Evolutionary conservation across 1,140 invertebrate genomes (phyloP).

Genomic region (Trichonephila clavata): DNA sequence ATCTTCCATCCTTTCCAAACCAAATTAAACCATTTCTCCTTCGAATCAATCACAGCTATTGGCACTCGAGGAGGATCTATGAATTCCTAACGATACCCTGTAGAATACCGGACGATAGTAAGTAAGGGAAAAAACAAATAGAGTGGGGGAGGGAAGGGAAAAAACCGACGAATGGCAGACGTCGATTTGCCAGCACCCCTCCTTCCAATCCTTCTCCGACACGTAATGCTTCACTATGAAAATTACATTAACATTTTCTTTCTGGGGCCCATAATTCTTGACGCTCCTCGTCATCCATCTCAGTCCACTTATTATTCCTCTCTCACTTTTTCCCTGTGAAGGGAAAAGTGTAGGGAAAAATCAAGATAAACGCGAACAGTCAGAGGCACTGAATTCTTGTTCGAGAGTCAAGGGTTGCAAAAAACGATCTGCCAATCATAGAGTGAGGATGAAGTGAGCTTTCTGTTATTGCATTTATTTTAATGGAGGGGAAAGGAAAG

Average conservation of each 20-base stretch:
- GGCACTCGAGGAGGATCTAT: slow-evolving; percentile 59
- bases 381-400: slow-evolving; percentile 61
- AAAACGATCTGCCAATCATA: slow-evolving; percentile 4
- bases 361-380: slow-evolving; percentile 65
- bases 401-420: slow-evolving; percentile 43
- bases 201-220: slow-evolving; percentile 59
- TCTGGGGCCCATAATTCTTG: slow-evolving; percentile 71
- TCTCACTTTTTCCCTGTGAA: background rate
- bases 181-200: slow-evolving; percentile 44
- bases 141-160: background rate
- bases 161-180: slow-evolving; percentile 54
- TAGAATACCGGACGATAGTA: slow-evolving; percentile 43
- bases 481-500: background rate
- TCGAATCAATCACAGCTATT: slow-evolving; percentile 61
- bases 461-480: background rate
- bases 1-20: slow-evolving; percentile 6
- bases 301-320: slow-evolving; percentile 65
- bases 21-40: slow-evolving; percentile 43
- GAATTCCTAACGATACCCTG: slow-evolving; percentile 65
- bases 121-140: slow-evolving; percentile 42
- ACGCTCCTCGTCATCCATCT: slow-evolving; percentile 61
- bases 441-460: background rate
- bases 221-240: slow-evolving; percentile 75
- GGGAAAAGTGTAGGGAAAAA: background rate
- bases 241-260: slow-evolving; percentile 77